These are phyloP conservation scores for Mechanitis mazaeus DNA, from an alignment of 2,888 invertebrate genomes.

Conservation along the genomic window DNA sequence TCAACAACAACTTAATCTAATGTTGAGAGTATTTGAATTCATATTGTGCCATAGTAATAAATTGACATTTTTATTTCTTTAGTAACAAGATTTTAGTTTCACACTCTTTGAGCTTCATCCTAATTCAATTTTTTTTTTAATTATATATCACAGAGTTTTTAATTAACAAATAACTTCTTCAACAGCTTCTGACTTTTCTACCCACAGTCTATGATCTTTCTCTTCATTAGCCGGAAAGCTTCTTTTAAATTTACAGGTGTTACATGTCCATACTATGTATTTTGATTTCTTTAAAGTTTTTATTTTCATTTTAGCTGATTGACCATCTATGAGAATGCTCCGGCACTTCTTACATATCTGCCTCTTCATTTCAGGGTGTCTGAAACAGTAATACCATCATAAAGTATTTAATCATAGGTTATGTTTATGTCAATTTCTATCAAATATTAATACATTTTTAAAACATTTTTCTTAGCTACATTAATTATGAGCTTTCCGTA, in stretches of 20 bases:
- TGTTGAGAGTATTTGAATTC: too few relatives aligned
- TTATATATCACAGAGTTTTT: neutral
- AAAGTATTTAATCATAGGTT: too few relatives aligned
- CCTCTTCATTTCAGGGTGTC: constrained; percentile 78
- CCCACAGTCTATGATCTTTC: constrained; percentile 69
- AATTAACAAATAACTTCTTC: constrained; percentile 54
- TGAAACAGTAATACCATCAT: constrained; percentile 40
- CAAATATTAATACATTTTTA: constrained; percentile 63
- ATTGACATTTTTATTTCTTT: too few relatives aligned
- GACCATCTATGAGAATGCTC: constrained; percentile 68
- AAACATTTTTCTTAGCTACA: constrained; percentile 78
- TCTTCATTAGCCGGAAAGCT: constrained; percentile 45
- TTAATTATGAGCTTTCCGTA: constrained; percentile 74
- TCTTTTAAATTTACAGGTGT: constrained; percentile 46
- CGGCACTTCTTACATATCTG: constrained; percentile 78
- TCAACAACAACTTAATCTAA: too few relatives aligned
- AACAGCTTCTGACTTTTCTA: constrained; percentile 69
- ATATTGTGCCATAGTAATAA: too few relatives aligned
- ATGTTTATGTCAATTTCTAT: too few relatives aligned
- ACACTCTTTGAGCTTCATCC: too few relatives aligned
- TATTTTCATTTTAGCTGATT: constrained; percentile 70
- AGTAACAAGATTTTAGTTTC: too few relatives aligned
- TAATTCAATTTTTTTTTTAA: too few relatives aligned
- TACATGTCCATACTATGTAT: constrained; percentile 67
- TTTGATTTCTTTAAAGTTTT: constrained; percentile 61